Evolutionary conservation across 2,888 invertebrate genomes (phyloP), one percentile per base, ranked within the genome.

Genomic region (Amiota communis): DNA sequence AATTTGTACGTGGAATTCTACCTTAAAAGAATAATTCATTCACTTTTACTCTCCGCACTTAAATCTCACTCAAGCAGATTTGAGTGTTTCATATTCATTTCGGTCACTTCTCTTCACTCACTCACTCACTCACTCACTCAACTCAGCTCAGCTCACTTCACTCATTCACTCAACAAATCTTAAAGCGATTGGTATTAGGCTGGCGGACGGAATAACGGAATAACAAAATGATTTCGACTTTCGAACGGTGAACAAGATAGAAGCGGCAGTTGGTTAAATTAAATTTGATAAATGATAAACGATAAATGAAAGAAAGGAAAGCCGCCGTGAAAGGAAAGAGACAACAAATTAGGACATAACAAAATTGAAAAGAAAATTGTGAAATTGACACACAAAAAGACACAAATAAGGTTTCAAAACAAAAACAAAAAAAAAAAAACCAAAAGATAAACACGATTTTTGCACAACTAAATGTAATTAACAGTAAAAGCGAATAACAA

Each of bases 181-280:
- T n/a, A n/a, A n/a, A n/a, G n/a, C n/a, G n/a, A n/a, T n/a, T n/a
- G n/a, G n/a, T n/a, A n/a, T n/a, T n/a, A n/a, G n/a, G n/a, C n/a
- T n/a, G n/a, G n/a, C n/a, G n/a, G n/a, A n/a, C n/a, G n/a, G n/a
- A n/a, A n/a, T n/a, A n/a, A n/a, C n/a, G n/a, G n/a, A n/a, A n/a
- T n/a, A n/a, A n/a, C 47, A 46, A 64, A 64, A 8, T 46, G 47
- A 47, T 81, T 84, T 79, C 75, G 83, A 81, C 79, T 82, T 79
- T 85, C 80, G 80, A 86, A 80, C 80, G 72, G 80, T 77, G 63
- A 82, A 82, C 72, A 81, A 74, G 77, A 48, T 4, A 47, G 23
- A 13, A 46, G 36, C 69, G 61, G 59, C 12, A 15, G 49, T 36
- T 70, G 65, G 61, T 69, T 61, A 6, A 36, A 36, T 36, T 6